Base-by-base conservation (phyloP, 2,888 invertebrate species). In the Empis livida region DNA sequence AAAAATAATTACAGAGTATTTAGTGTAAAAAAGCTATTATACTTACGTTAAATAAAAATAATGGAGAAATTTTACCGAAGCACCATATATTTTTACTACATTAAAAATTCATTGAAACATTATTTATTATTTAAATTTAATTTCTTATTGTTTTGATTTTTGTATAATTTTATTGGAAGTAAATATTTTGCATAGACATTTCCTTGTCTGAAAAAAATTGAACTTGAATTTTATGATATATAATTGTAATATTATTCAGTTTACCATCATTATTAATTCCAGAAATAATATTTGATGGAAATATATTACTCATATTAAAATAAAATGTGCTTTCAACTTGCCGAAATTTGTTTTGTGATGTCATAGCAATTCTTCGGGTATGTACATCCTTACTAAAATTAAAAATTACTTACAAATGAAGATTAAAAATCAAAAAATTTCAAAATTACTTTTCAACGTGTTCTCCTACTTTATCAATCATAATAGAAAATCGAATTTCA, bases 301-400 rank as follows among this genome's bases (percentile, higher is more conserved):
- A 67, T 45, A 69, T 59, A 48, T 66, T 65, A 30, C 68, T 65
- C 49, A 62, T 54, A 46, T 58, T 63, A 16, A 59, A 68, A 32
- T 62, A 66, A 51, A 64, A 67, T 3, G 61, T 64, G 5, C 60
- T 62, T 43, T 59, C 56, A 5, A 63, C 50, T 44, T 61, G 55
- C 11, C 60, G 61, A 16, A 63, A 64, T 20, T 58, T 59, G 43
- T 63, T 66, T 4, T 53, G 49, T 1, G 68, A 67, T 27, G 48
- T 55, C 54, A 69, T 61, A 3, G 54, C 59, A 30, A 69, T 61
- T 27, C 60, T 60, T 1, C 67, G 59, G 3, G 60, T 56, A 32
- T 65, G 58, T 4, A 69, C 69, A 47, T 62, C 62, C 48, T 62
- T 65, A 14, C 63, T 61, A 47, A n/a, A 54, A 49, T 27, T n/a